A percentile compares a stretch with the other conserved stretches of the same genome.
phyloP scores from a whole-genome alignment of 2,797 vertebrate genomes.

The Molossus alvarezi region DNA sequence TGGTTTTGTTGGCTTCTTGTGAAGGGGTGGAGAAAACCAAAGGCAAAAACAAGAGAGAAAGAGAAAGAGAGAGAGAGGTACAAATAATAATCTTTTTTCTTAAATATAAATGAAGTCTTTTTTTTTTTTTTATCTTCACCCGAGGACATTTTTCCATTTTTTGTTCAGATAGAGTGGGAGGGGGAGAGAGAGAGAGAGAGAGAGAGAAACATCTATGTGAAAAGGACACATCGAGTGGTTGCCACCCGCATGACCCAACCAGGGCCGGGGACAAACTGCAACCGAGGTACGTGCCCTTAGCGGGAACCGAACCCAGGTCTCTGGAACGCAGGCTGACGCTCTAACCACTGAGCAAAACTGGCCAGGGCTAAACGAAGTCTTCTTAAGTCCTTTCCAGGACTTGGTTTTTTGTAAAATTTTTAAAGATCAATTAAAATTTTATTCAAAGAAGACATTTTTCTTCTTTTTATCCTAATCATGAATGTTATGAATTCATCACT shows the following conservation, averaged over 20 bases:
- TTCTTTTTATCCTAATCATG: slow-evolving; percentile 66
- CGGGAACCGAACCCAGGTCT: too few relatives aligned
- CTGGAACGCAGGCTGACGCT: too few relatives aligned
- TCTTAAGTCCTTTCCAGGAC: slow-evolving; percentile 79
- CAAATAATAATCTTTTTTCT: slow-evolving; percentile 51
- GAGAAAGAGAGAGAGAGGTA: background rate
- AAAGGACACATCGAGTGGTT: too few relatives aligned
- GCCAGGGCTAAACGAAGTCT: slow-evolving; percentile 50
- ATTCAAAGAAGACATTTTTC: slow-evolving; percentile 77
- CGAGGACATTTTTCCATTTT: too few relatives aligned
- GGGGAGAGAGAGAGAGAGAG: too few relatives aligned
- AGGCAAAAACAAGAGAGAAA: slow-evolving; percentile 63
- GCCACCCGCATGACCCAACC: too few relatives aligned
- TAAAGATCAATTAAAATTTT: slow-evolving; percentile 75
- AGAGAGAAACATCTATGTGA: too few relatives aligned
- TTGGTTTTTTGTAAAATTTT: slow-evolving; percentile 64
- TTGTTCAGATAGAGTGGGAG: too few relatives aligned
- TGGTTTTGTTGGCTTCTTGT: slow-evolving; percentile 68
- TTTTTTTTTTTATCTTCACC: background rate
- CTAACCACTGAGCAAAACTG: too few relatives aligned
- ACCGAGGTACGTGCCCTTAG: too few relatives aligned
- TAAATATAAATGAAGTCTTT: slow-evolving; percentile 71
- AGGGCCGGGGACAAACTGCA: too few relatives aligned
- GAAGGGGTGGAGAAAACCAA: slow-evolving; percentile 56
- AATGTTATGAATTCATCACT: slow-evolving; percentile 74